These are phyloP conservation scores for Aricia artaxerxes DNA, from an alignment of 2,888 invertebrate species.

Conservation along the genomic window DNA sequence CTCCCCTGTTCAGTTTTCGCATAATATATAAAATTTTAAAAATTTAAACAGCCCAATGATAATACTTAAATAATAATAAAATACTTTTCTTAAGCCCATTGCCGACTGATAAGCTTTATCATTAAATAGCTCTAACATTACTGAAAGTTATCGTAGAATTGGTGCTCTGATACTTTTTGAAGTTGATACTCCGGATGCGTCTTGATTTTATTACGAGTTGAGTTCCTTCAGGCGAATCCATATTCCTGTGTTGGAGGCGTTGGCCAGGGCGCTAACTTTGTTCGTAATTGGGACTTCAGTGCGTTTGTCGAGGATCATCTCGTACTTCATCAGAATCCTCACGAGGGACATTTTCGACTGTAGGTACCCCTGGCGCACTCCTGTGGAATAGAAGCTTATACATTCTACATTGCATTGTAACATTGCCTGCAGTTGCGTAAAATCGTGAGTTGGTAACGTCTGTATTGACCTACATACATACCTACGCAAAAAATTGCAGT, in stretches of 20 bases:
- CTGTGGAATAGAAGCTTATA: constrained; percentile 47
- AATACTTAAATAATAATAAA: no score
- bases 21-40: no score
- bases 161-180: no score
- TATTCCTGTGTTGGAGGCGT: background rate
- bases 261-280: constrained; percentile 58
- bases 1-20: no score
- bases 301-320: constrained; percentile 57
- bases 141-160: no score
- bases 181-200: no score
- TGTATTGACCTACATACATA: background rate
- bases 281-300: constrained; percentile 62
- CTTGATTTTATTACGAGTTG: background rate
- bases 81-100: no score
- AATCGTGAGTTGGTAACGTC: background rate
- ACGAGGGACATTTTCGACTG: constrained; percentile 71
- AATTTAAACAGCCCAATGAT: no score
- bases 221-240: background rate
- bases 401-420: background rate
- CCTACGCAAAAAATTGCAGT: background rate
- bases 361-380: constrained; percentile 72
- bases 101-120: no score
- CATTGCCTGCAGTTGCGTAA: no score
- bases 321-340: constrained; percentile 63
- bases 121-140: no score